Base-by-base conservation (phyloP, 2,888 invertebrate genomes). In the Amorpha juglandis region DNA sequence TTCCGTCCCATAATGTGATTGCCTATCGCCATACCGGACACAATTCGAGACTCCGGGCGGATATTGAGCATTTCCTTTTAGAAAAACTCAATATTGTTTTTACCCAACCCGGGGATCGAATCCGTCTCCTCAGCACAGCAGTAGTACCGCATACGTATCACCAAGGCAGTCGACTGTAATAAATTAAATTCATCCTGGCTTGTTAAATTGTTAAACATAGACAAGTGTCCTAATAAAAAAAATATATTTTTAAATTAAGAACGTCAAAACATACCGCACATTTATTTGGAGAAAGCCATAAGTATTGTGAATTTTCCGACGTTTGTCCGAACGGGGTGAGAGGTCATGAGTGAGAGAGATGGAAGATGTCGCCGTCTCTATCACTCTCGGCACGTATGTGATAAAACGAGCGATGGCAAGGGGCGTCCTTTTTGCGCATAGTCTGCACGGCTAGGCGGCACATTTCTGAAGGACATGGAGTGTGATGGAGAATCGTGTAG, bases 401-500 rank as follows among this genome's bases (percentile, higher is more conserved):
- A 87, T 87, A 86, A 88, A 88, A 87, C 82, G 86, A 82, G 79
- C 80, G 82, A 84, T 87, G 84, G 82, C 84, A 86, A 82, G 87
- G 87, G 90, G 89, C 89, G 88, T 85, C 90, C 91, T 93, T 93
- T 93, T 92, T 92, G 92, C 90, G 88, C 84, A 85, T 88, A 87
- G 92, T 92, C 93, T 92, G 91, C 88, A 78, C 85, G 88, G 87
- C 90, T 91, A 91, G 91, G 88, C 91, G 89, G 92, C 91, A 92
- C 90, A 92, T 91, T 91, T 92, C 85, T 82, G 79, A 67, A 67
- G 84, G 71, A 83, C 78, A 88, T 0, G 9, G 77, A 72, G 14
- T 38, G 47, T 1, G 0, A 8, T 77, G 66, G 90, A 91, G 89
- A 47, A 6, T 74, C 7, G 38, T 72, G 71, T 19, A 45, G 16